Percentiles rank a stretch among this genome's conserved stretches.
These are phyloP conservation scores for Gandaritis pyraliata DNA, from an alignment of 2,888 invertebrate species.

Conservation along the genomic window DNA sequence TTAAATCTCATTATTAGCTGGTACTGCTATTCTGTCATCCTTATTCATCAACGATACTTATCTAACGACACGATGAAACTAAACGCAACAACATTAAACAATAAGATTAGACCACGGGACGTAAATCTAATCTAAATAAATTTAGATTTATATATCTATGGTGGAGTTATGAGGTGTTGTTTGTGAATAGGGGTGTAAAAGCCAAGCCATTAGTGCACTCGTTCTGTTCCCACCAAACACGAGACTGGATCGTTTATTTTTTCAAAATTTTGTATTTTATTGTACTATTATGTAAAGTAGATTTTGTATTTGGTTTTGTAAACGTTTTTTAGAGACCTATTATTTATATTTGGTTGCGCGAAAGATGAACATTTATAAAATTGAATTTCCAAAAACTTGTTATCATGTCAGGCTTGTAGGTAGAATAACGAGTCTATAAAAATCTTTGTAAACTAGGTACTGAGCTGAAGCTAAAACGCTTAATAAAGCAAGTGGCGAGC, in stretches of 20 bases:
- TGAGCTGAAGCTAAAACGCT: too few species aligned
- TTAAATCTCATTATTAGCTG: too few species aligned
- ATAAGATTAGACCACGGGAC: too few species aligned
- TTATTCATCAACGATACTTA: neutral
- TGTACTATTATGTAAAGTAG: constrained; percentile 41
- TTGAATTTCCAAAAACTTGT: too few species aligned
- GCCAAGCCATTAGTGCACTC: constrained; percentile 2
- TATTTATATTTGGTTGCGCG: constrained; percentile 13
- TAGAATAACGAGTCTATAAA: too few species aligned
- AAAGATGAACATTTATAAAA: constrained; percentile 3
- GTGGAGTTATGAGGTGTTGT: neutral
- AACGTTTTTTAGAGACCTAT: neutral
- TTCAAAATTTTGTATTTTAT: constrained; percentile 50
- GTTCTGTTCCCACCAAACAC: constrained; percentile 50
- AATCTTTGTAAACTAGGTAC: too few species aligned
- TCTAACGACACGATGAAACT: too few species aligned
- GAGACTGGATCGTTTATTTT: constrained; percentile 57
- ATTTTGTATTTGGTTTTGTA: constrained; percentile 36
- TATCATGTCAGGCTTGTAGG: too few species aligned
- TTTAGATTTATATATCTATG: too few species aligned
- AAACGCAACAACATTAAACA: neutral
- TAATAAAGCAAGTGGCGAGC: too few species aligned
- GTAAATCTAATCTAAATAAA: too few species aligned
- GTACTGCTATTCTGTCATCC: neutral
- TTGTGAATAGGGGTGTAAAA: constrained; percentile 2